Evolutionary conservation across 2,113 vertebrate genomes (phyloP).

Genomic region (Burhinus oedicnemus): DNA sequence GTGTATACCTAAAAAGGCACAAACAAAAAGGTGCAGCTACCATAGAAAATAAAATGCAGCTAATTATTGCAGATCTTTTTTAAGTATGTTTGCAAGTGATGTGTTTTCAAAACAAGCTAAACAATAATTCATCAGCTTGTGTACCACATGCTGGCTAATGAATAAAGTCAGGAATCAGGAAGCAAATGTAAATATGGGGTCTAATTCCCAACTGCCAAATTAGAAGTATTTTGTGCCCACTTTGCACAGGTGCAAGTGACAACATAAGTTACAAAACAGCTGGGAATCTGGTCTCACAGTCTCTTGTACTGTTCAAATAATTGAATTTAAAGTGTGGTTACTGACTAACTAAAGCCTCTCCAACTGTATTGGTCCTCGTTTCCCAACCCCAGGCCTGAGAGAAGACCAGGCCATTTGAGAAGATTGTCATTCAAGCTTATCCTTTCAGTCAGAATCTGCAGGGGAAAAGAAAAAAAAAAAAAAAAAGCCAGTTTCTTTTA

Average conservation of each 20-base stretch:
- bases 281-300: conserved; percentile 34
- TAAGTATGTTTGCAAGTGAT: conserved; percentile 35
- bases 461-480: not conserved
- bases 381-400: conserved; percentile 59
- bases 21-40: conserved; percentile 25
- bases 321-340: conserved; percentile 55
- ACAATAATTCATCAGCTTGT: conserved; percentile 38
- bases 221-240: conserved; percentile 61
- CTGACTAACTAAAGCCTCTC: conserved; percentile 51
- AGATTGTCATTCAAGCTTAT: conserved; percentile 74
- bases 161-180: conserved; percentile 68
- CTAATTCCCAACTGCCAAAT: conserved; percentile 59
- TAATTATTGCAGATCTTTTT: conserved; percentile 62
- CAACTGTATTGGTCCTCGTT: conserved; percentile 51
- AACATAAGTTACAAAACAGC: conserved; percentile 54
- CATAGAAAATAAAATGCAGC: conserved; percentile 49
- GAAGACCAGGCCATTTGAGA: conserved; percentile 67
- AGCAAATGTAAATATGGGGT: conserved; percentile 37
- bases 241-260: conserved; percentile 64
- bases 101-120: conserved; percentile 62
- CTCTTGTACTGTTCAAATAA: conserved; percentile 43
- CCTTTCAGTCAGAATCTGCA: conserved; percentile 66
- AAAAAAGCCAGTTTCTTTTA: conserved; percentile 78
- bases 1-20: not conserved
- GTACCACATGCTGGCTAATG: conserved; percentile 59